Conservation (phyloP, 2,888 invertebrate genomes). For the Noctua fimbriata region DNA sequence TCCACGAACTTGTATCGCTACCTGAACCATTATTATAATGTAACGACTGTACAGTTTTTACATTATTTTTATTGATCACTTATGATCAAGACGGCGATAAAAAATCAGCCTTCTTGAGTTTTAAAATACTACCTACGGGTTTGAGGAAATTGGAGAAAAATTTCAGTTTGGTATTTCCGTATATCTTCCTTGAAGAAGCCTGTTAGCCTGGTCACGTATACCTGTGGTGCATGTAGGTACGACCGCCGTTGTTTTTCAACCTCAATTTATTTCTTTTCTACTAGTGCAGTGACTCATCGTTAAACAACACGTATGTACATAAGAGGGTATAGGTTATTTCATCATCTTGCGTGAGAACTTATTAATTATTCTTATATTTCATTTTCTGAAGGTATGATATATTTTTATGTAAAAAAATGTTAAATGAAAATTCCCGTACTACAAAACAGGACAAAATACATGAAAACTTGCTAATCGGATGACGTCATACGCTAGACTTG, state of each 20-base stretch:
- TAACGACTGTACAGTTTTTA: constrained; percentile 60
- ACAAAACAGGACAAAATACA: constrained; percentile 55
- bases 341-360: constrained; percentile 55
- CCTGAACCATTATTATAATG: constrained; percentile 66
- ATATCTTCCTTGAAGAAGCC: constrained; percentile 48
- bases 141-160: constrained; percentile 49
- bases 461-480: constrained; percentile 48
- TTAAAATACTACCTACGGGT: constrained; percentile 27
- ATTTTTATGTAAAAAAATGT: neutral
- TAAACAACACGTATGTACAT: constrained; percentile 23
- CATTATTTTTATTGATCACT: constrained; percentile 54
- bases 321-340: constrained; percentile 50
- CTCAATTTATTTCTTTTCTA: constrained; percentile 53
- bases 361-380: constrained; percentile 4
- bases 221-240: constrained; percentile 52
- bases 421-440: constrained; percentile 35
- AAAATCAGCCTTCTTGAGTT: constrained; percentile 11
- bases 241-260: constrained; percentile 46
- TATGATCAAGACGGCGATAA: constrained; percentile 38
- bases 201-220: constrained; percentile 67
- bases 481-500: constrained; percentile 75
- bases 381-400: neutral
- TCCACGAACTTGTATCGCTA: constrained; percentile 74
- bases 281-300: constrained; percentile 56
- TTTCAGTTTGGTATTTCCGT: constrained; percentile 49